These are phyloP conservation scores for Chloroceryle inda DNA, from an alignment of 2,797 vertebrate genomes.

Conservation along the genomic window DNA sequence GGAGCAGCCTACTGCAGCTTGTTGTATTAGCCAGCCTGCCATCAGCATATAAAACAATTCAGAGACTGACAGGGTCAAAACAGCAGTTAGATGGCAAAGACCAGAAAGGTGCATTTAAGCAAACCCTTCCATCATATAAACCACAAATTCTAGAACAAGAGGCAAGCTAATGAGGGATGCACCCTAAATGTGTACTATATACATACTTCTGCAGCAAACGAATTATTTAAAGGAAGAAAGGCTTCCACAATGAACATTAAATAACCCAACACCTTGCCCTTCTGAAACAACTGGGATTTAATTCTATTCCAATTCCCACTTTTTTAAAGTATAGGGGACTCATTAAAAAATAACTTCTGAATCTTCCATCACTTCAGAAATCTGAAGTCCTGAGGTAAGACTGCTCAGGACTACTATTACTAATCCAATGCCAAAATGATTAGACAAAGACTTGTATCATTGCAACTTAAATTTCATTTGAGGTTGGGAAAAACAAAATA, in stretches of 20 bases:
- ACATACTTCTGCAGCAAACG: not conserved
- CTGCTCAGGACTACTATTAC: not conserved
- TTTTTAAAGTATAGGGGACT: not conserved
- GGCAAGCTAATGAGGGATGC: not conserved
- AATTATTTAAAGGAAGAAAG: not conserved
- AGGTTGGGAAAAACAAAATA: not conserved
- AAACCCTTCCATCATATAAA: not conserved
- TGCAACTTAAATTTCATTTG: not conserved
- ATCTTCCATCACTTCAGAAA: not conserved
- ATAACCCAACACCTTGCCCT: not conserved
- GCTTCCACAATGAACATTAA: fast-evolving
- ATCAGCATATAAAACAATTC: not conserved
- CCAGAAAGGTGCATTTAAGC: not conserved
- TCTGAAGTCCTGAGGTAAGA: not conserved
- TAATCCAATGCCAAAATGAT: not conserved
- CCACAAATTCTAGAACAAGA: not conserved
- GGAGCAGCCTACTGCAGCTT: not conserved
- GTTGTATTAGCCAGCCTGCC: not conserved
- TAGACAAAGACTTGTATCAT: not conserved
- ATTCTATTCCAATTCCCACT: not conserved
- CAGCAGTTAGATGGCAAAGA: not conserved
- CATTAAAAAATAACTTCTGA: not conserved
- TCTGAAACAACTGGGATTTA: not conserved
- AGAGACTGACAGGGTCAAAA: not conserved
- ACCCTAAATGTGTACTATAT: not conserved